phyloP scores from a whole-genome alignment of 2,888 invertebrate species.

The Melanotus villosus region DNA sequence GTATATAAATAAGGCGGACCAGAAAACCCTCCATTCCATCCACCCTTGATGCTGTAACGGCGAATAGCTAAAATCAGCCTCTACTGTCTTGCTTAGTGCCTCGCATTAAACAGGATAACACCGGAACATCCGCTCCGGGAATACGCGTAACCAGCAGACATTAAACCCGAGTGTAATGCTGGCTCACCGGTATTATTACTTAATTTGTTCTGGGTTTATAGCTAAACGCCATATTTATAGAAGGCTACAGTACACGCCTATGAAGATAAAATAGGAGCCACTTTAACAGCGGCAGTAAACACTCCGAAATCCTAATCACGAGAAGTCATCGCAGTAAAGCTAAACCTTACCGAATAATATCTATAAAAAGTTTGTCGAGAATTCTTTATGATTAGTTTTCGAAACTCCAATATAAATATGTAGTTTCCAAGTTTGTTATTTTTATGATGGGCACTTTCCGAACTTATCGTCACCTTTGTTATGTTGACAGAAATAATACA shows the following conservation, averaged over 20 bases:
- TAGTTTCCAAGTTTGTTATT: conserved; percentile 31
- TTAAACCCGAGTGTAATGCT: conserved; percentile 44
- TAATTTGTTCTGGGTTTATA: conserved; percentile 47
- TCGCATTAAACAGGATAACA: conserved; percentile 43
- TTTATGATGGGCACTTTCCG: conserved; percentile 29
- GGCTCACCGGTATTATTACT: conserved; percentile 48
- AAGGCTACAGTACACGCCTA: conserved; percentile 35
- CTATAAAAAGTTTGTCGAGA: conserved; percentile 33
- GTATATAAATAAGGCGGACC: not conserved
- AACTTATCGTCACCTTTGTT: conserved; percentile 34
- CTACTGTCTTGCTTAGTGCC: conserved; percentile 30
- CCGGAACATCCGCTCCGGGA: conserved; percentile 43
- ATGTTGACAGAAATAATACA: conserved; percentile 28
- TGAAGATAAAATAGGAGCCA: conserved; percentile 42
- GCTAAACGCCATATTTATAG: conserved; percentile 46
- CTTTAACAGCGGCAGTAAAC: conserved; percentile 40
- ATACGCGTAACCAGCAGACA: conserved; percentile 42
- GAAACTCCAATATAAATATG: conserved; percentile 39
- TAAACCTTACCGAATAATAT: conserved; percentile 39
- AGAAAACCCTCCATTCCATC: not conserved
- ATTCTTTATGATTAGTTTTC: conserved; percentile 40
- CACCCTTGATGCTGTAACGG: conserved; percentile 24
- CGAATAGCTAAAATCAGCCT: conserved; percentile 30
- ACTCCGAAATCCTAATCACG: conserved; percentile 40
- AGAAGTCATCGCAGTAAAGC: conserved; percentile 36